These are phyloP conservation scores for Sycophaga agraensis DNA, from an alignment of 1,140 invertebrate genomes.

Conservation along the genomic window DNA sequence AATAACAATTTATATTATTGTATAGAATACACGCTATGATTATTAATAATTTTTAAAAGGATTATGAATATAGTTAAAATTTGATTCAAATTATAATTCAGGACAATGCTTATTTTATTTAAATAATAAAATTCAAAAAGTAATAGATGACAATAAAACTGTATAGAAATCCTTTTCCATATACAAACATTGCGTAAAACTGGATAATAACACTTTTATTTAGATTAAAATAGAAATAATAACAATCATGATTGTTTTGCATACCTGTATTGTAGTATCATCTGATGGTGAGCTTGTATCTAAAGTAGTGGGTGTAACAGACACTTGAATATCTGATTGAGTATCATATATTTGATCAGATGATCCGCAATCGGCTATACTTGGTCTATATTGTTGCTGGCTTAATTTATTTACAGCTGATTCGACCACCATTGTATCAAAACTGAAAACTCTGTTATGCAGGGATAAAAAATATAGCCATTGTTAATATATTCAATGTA, in stretches of 20 bases:
- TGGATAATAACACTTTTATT: too few species aligned
- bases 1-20: too few species aligned
- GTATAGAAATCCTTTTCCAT: too few species aligned
- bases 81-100: background rate
- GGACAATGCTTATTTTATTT: too few species aligned
- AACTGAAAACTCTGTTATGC: conserved; percentile 45
- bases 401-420: conserved; percentile 24
- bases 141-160: too few species aligned
- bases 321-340: conserved; percentile 44
- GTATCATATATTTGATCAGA: conserved; percentile 28
- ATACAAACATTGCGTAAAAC: too few species aligned
- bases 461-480: too few species aligned
- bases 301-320: conserved; percentile 44
- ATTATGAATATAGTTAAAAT: background rate
- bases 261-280: conserved; percentile 32
- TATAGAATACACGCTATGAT: too few species aligned
- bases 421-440: conserved; percentile 33
- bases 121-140: too few species aligned
- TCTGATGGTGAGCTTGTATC: conserved; percentile 46
- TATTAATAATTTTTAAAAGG: background rate
- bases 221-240: too few species aligned
- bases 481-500: too few species aligned
- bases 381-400: conserved; percentile 30
- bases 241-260: too few species aligned
- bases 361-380: conserved; percentile 32